These are phyloP conservation scores for Isichthys henryi DNA, from an alignment of 2,113 vertebrate genomes.

Conservation along the genomic window DNA sequence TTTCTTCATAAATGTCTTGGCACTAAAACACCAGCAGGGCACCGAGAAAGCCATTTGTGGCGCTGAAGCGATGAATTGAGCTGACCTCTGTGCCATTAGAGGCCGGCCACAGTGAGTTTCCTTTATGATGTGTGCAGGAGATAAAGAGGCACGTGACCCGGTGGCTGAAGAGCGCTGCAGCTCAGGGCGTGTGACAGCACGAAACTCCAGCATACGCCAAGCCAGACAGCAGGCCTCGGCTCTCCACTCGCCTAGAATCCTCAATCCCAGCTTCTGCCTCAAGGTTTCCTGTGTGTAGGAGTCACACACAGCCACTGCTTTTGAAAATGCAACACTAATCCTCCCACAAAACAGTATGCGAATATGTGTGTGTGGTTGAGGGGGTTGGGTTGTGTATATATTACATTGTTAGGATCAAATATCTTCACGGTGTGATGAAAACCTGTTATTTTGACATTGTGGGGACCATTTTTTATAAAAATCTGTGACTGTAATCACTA, in stretches of 20 bases:
- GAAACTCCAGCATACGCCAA: not conserved
- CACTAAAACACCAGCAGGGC: not conserved
- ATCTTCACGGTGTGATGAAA: not conserved
- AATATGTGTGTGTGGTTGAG: not conserved
- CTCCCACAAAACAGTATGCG: not conserved
- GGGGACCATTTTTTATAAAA: not conserved
- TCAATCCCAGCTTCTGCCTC: not conserved
- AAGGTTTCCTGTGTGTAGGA: not conserved
- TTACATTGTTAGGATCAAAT: not conserved
- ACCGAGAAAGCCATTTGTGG: not conserved
- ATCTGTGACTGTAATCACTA: not conserved
- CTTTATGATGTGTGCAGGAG: conserved; percentile 35
- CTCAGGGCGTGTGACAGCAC: conserved; percentile 8
- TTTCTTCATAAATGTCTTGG: not conserved
- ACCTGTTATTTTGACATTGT: not conserved
- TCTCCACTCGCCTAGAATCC: not conserved
- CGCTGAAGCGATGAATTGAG: not conserved
- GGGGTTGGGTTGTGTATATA: not conserved
- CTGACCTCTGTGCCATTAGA: not conserved
- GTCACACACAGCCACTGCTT: not conserved
- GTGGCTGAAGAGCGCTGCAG: conserved; percentile 54
- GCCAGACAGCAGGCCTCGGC: not conserved
- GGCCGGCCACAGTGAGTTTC: not conserved
- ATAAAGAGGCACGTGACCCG: conserved; percentile 46
- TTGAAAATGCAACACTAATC: not conserved